Conservation (phyloP, 1,140 invertebrate species). For the Heterodera carotae region DNA sequence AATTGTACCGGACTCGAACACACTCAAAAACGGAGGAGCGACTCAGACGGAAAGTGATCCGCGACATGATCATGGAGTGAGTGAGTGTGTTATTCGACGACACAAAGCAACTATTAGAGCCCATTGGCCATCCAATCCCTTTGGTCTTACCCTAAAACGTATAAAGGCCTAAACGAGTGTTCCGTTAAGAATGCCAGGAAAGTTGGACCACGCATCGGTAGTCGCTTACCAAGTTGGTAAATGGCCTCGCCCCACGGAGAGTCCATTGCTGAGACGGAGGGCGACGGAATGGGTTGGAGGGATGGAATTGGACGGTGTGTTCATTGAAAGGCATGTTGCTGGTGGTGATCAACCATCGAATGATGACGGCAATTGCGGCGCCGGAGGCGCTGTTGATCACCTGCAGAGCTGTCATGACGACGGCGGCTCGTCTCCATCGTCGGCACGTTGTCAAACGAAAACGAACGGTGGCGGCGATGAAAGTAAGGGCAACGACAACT, state of each 20-base stretch:
- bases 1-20: constrained; percentile 74
- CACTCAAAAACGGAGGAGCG: constrained; percentile 72
- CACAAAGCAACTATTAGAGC: no score
- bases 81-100: no score
- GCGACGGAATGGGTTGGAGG: background rate
- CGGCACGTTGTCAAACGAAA: background rate
- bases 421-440: background rate
- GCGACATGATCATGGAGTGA: constrained; percentile 73
- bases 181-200: constrained; percentile 75
- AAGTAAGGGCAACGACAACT: background rate
- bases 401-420: background rate
- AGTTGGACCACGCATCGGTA: constrained; percentile 85
- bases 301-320: background rate
- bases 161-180: no score
- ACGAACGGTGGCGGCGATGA: constrained; percentile 17
- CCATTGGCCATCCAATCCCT: no score
- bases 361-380: background rate
- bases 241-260: constrained; percentile 3
- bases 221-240: constrained; percentile 76
- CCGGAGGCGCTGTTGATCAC: background rate
- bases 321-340: constrained; percentile 10
- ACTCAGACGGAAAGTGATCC: constrained; percentile 73
- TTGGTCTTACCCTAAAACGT: no score
- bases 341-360: background rate
- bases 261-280: background rate